Percentiles rank a stretch among this genome's conserved stretches.
These are phyloP conservation scores for Halictus quadricinctus DNA, from an alignment of 2,888 invertebrate genomes.

Conservation along the genomic window DNA sequence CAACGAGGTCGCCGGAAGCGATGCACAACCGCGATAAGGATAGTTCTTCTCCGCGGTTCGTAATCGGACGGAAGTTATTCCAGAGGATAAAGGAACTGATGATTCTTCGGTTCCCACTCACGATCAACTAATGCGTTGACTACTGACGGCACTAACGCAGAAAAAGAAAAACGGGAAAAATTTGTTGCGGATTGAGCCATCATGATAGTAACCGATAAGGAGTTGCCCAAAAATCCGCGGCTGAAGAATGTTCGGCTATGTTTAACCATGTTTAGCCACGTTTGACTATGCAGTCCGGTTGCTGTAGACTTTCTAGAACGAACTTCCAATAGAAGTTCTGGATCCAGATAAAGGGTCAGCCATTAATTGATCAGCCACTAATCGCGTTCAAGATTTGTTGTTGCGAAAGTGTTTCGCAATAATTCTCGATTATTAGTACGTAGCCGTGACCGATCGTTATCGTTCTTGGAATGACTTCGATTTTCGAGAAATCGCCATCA, in stretches of 20 bases:
- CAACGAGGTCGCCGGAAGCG: slow-evolving; percentile 24
- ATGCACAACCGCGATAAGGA: not conserved
- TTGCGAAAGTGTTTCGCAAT: not conserved
- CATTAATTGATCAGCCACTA: not conserved
- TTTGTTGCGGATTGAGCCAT: too few relatives aligned
- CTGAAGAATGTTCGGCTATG: too few relatives aligned
- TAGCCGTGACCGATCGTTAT: not conserved
- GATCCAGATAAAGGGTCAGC: not conserved
- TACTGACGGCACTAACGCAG: not conserved
- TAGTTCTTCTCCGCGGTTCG: not conserved
- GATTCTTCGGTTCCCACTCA: not conserved
- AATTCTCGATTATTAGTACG: not conserved
- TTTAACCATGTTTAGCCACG: too few relatives aligned
- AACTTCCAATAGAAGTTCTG: not conserved
- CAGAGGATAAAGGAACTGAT: not conserved
- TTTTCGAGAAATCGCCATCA: not conserved
- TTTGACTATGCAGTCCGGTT: too few relatives aligned
- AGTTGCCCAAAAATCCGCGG: too few relatives aligned
- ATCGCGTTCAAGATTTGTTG: not conserved
- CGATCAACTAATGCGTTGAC: not conserved
- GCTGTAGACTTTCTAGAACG: too few relatives aligned
- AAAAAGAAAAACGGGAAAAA: not conserved
- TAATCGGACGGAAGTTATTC: not conserved
- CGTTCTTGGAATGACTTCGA: not conserved
- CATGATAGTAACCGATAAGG: too few relatives aligned